phyloP scores from a whole-genome alignment of 2,888 invertebrate species.

The Anaspis maculata region DNA sequence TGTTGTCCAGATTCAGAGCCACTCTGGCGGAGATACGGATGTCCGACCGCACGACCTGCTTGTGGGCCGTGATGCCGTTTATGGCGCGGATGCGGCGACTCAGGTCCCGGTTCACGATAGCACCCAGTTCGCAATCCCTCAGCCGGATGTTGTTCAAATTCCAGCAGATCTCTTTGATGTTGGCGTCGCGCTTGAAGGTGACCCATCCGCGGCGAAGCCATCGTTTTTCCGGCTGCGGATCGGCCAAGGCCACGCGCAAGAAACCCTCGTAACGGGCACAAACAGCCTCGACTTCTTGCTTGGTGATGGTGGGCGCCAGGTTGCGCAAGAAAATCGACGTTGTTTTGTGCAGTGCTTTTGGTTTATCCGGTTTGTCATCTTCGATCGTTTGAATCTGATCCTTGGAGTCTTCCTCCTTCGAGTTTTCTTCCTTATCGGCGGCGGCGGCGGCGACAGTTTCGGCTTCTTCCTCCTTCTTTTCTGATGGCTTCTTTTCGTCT shows the following conservation, averaged over 20 bases:
- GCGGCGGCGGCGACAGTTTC: too few relatives aligned
- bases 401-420: conserved; percentile 30
- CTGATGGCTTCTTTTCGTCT: conserved; percentile 24
- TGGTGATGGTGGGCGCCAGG: conserved; percentile 91
- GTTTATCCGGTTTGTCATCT: conserved; percentile 45
- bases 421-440: conserved; percentile 33
- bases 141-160: conserved; percentile 91
- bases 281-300: conserved; percentile 92
- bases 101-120: conserved; percentile 94
- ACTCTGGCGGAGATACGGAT: conserved; percentile 88
- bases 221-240: conserved; percentile 91
- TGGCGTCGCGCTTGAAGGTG: conserved; percentile 91
- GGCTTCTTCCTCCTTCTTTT: conserved; percentile 28
- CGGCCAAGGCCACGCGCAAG: conserved; percentile 90
- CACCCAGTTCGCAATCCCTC: conserved; percentile 85
- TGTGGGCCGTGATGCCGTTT: conserved; percentile 83
- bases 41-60: conserved; percentile 81
- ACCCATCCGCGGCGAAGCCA: conserved; percentile 99
- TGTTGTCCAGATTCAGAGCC: conserved; percentile 81
- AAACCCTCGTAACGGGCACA: conserved; percentile 66
- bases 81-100: conserved; percentile 88
- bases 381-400: conserved; percentile 40
- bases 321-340: conserved; percentile 95
- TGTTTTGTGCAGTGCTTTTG: conserved; percentile 83
- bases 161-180: conserved; percentile 99